These are phyloP conservation scores for Prolemur simus DNA, from an alignment of 2,113 vertebrate species.

Conservation along the genomic window DNA sequence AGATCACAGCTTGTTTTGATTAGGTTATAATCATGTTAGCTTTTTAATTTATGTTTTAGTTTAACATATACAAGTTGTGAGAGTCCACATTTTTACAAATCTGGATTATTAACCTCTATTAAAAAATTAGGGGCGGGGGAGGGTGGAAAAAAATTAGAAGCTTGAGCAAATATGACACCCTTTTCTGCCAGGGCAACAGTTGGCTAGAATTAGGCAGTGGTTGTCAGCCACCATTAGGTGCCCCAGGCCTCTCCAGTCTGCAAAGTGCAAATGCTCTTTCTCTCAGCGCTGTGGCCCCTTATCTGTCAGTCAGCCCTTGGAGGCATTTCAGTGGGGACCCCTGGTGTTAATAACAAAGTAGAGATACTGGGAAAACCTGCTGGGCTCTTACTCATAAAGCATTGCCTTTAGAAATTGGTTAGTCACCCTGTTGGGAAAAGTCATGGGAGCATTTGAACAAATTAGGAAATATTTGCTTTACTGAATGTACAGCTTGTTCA, in stretches of 20 bases:
- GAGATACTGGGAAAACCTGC: neutral
- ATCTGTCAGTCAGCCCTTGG: neutral
- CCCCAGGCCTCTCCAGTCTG: neutral
- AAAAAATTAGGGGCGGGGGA: neutral
- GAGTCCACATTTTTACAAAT: neutral
- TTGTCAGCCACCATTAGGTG: no score
- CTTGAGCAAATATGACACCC: neutral
- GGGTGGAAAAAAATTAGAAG: neutral
- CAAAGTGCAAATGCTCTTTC: neutral
- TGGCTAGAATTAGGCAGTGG: neutral
- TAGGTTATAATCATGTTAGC: neutral
- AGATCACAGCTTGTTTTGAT: neutral
- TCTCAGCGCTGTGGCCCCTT: neutral
- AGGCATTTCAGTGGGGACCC: neutral
- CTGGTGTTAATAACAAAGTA: neutral
- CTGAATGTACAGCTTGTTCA: neutral
- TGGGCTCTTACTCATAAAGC: neutral
- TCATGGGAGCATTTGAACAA: neutral
- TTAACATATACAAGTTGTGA: neutral
- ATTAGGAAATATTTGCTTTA: constrained; percentile 1
- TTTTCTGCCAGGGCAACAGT: neutral
- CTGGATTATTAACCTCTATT: neutral
- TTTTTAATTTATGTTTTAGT: neutral
- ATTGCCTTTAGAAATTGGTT: neutral
- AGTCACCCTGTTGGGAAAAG: neutral